phyloP scores from a whole-genome alignment of 1,140 invertebrate species.

The Asobara japonica region DNA sequence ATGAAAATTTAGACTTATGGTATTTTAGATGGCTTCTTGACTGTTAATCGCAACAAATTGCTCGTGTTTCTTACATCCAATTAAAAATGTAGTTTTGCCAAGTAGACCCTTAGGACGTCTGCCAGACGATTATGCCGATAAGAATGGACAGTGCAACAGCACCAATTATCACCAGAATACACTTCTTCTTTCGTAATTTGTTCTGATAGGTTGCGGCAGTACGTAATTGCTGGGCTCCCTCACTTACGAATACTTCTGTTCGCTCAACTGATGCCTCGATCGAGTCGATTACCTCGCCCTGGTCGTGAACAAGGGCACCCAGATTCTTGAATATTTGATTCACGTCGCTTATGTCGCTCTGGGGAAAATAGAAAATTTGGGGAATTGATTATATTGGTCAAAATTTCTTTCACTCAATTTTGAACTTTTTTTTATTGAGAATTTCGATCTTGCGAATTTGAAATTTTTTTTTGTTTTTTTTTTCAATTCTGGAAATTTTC shows the following conservation, averaged over 20 bases:
- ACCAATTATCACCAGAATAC: slow-evolving; percentile 76
- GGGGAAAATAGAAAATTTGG: slow-evolving; percentile 49
- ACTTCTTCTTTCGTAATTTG: slow-evolving; percentile 88
- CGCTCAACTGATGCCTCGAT: slow-evolving; percentile 96
- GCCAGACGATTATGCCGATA: slow-evolving; percentile 75
- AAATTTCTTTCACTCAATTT: neutral
- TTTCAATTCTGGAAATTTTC: no score
- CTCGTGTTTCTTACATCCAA: neutral
- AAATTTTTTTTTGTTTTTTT: no score
- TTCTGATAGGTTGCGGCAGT: slow-evolving; percentile 88
- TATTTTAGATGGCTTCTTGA: no score
- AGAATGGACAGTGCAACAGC: slow-evolving; percentile 76
- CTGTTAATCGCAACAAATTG: neutral
- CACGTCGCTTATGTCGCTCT: slow-evolving; percentile 94
- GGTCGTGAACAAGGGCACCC: slow-evolving; percentile 94
- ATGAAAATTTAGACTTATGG: no score
- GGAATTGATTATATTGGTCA: slow-evolving; percentile 3
- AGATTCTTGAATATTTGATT: slow-evolving; percentile 99
- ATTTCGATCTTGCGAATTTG: no score
- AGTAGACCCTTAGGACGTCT: slow-evolving; percentile 44
- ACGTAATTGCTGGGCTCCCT: slow-evolving; percentile 82
- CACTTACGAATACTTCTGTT: slow-evolving; percentile 86
- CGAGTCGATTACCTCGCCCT: slow-evolving; percentile 95
- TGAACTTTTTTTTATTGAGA: no score
- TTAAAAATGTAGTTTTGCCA: neutral